Base-by-base conservation (phyloP, 1,140 invertebrate species). In the Leptinotarsa texana region DNA sequence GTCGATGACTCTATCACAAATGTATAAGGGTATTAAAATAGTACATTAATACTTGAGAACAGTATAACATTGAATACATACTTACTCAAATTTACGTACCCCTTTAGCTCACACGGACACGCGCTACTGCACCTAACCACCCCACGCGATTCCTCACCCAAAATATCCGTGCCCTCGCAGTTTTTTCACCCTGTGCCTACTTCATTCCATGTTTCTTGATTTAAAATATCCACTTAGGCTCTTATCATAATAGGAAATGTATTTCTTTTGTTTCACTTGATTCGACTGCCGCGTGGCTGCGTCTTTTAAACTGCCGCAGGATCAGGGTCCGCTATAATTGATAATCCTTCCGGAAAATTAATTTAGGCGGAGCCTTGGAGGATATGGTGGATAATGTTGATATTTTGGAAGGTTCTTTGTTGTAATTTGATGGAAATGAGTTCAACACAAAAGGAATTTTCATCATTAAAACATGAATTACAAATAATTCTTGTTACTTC, bases 161-260 rank as follows among this genome's bases (percentile, higher is more conserved):
- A 57, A 70, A 70, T 48, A 57, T 22, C 4, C 51, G 69, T 70
- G 69, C 69, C 69, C 69, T 70, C 69, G 66, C 33, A 70, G 49
- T 70, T 70, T 70, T 70, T 70, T 70, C 47, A 70, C 69, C 69
- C 69, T 51, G 69, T 27, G 69, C 69, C 24, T 69, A 69, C 67
- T 69, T 42, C 69, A 70, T 70, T 70, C 69, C 69, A 70, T 57
- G 51, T 70, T 33, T 70, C 69, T 70, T 70, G 69, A 70, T 70
- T 70, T 61, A 61, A 70, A 70, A 70, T 61, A 61, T 70, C 69
- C 69, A 70, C 69, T 70, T 61, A 51, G 69, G 69, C 13, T 48
- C 69, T 70, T 70, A 70, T 70, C 47, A 61, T 70, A 70, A 70
- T 70, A 48, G 69, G 51, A 70, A 70, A 49, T 70, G 69, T 70